These are phyloP conservation scores for Leptoteleia sp. DNA, from an alignment of 1,140 invertebrate species.

Conservation along the genomic window DNA sequence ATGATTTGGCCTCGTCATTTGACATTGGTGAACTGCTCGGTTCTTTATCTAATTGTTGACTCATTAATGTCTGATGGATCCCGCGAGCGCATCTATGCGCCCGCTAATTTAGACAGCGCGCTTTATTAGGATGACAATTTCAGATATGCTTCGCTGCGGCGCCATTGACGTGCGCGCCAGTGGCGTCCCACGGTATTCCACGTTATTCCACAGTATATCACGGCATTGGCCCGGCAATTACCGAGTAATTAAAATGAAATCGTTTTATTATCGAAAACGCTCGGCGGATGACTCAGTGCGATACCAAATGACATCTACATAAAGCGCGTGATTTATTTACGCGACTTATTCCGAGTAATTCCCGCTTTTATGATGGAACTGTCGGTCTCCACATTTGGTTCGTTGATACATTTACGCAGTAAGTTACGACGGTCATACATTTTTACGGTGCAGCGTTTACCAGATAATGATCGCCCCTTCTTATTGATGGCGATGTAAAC, in stretches of 20 bases:
- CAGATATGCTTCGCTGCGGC: constrained; percentile 1
- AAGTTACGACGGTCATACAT: constrained; percentile 49
- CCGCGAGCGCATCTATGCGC: constrained; percentile 26
- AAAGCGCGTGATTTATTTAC: constrained; percentile 46
- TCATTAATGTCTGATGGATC: constrained; percentile 37
- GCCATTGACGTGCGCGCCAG: constrained; percentile 6
- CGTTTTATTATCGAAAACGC: constrained; percentile 28
- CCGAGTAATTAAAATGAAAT: constrained; percentile 30
- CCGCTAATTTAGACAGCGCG: constrained; percentile 27
- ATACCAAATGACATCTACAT: constrained; percentile 19
- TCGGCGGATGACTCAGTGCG: constrained; percentile 9
- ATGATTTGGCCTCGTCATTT: constrained; percentile 55
- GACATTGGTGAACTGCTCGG: constrained; percentile 36
- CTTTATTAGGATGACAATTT: constrained; percentile 49
- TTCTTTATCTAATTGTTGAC: constrained; percentile 60
- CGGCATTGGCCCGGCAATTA: constrained; percentile 21
- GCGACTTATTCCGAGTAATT: constrained; percentile 47
- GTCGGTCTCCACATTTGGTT: constrained; percentile 20
- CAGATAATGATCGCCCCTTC: constrained; percentile 46
- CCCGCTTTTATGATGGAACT: constrained; percentile 36
- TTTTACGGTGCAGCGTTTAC: constrained; percentile 49
- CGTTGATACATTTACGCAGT: constrained; percentile 36
- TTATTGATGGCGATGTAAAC: constrained; percentile 41
- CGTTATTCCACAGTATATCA: no score
- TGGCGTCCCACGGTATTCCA: constrained; percentile 25